These are phyloP conservation scores for Chymomyza procnemis DNA, from an alignment of 2,888 invertebrate species.

Conservation along the genomic window DNA sequence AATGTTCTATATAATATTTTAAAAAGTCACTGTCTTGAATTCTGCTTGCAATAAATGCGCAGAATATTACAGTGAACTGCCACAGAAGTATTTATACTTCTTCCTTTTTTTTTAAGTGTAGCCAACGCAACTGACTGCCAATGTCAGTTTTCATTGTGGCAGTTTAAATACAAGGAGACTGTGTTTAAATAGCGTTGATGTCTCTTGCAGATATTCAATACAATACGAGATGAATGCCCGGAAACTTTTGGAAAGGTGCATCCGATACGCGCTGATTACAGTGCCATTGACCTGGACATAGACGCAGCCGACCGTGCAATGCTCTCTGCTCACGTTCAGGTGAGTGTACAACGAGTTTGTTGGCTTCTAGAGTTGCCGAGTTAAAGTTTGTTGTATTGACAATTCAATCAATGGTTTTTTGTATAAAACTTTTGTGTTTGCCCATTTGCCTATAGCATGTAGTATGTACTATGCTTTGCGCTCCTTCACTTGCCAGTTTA, in stretches of 20 bases:
- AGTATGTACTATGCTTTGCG: background rate
- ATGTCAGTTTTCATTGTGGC: background rate
- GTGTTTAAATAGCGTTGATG: background rate
- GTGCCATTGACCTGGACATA: slow-evolving; percentile 79
- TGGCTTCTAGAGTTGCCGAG: background rate
- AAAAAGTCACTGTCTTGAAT: too few species aligned
- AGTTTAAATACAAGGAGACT: background rate
- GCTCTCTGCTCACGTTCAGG: slow-evolving; percentile 80
- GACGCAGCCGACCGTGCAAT: slow-evolving; percentile 76
- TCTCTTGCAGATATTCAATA: slow-evolving; percentile 80
- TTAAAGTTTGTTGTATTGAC: slow-evolving; percentile 43
- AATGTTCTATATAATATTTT: too few species aligned
- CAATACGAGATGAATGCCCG: slow-evolving; percentile 79
- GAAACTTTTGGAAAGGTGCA: slow-evolving; percentile 80
- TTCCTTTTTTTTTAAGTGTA: background rate
- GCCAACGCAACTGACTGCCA: background rate
- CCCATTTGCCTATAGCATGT: slow-evolving; percentile 1
- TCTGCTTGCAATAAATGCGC: too few species aligned
- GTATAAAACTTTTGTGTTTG: slow-evolving; percentile 41
- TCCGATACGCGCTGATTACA: slow-evolving; percentile 81
- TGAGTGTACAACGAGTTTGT: slow-evolving; percentile 71
- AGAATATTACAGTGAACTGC: too few species aligned
- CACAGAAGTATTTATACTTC: too few species aligned
- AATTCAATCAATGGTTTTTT: slow-evolving; percentile 72
- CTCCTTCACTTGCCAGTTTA: slow-evolving; percentile 4